Base-by-base conservation (phyloP, 2,797 vertebrate genomes). In the Selene dorsalis region DNA sequence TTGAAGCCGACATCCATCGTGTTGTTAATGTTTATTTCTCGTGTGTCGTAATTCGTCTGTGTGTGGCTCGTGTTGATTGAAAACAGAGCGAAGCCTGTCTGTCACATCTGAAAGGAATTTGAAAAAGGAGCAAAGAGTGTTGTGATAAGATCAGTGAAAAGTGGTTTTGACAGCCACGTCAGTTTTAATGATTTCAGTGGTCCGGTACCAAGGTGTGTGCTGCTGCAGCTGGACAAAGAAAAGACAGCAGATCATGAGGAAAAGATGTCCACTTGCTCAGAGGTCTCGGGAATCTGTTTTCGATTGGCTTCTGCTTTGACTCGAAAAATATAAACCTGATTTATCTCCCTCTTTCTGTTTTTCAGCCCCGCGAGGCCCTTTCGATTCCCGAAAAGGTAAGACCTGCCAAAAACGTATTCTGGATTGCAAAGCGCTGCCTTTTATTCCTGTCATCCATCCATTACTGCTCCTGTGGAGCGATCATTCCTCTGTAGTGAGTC, bases 321-420 rank as follows among this genome's bases (percentile, higher is more conserved):
- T 90, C 72, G n/a, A 77, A 84, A n/a, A 87, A 87, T 84, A 74
- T 78, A 75, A 90, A 79, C 59, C 79, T 91, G 82, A 88, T 90
- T 90, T 87, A 84, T 94, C 69, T 89, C 35, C 67, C 35, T 84
- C 84, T 81, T 87, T 89, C 82, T 93, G 90, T 89, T 83, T 93
- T 95, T 59, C 93, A 99, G 98, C 91, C 94, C 96, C 70, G 83
- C 93, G 57, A 96, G 96, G 93, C 96, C 96, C 14, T 96, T 99
- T 93, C 96, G 95, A 77, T 96, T 98, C 91, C 98, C 97, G 73
- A 97, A 95, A 98, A 99, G 98, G 98, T 99, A 96, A 94, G 93
- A 73, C 59, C 87, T 93, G 91, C 88, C 91, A 82, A 76, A 85
- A 89, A 56, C 0, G 0, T 20, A 73, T 53, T 79, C 60, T 88